These are phyloP conservation scores for Danio kyathit DNA, from an alignment of 2,797 vertebrate genomes.

Conservation along the genomic window DNA sequence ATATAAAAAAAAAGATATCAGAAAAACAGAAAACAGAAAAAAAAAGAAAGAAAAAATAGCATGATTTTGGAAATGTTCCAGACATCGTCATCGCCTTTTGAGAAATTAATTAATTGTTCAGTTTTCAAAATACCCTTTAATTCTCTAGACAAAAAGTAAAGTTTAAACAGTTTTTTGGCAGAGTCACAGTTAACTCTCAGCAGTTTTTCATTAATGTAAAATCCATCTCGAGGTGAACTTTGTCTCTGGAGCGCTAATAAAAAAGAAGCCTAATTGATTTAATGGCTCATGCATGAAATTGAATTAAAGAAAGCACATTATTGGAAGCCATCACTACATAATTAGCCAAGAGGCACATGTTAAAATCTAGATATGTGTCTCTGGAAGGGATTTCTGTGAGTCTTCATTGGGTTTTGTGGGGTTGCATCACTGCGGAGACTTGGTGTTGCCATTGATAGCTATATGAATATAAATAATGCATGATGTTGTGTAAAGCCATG, in stretches of 20 bases:
- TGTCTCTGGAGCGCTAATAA: not conserved
- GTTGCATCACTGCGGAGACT: constrained; percentile 5
- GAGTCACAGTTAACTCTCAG: not conserved
- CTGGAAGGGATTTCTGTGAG: not conserved
- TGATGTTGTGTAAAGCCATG: constrained; percentile 58
- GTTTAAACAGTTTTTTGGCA: not conserved
- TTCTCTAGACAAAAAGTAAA: not conserved
- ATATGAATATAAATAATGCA: constrained; percentile 73
- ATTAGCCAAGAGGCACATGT: not conserved
- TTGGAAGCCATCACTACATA: not conserved
- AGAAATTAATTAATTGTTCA: no score
- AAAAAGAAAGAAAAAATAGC: no score
- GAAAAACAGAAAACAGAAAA: no score
- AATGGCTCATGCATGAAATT: constrained; percentile 20
- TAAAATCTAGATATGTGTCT: not conserved
- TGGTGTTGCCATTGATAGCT: constrained; percentile 57
- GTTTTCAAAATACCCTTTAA: not conserved
- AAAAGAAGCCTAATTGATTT: constrained; percentile 13
- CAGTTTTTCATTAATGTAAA: not conserved
- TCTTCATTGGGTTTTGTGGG: not conserved
- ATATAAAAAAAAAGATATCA: no score
- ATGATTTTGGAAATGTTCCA: no score
- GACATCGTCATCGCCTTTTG: no score
- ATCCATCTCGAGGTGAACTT: constrained; percentile 5
- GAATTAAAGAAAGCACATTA: constrained; percentile 17